phyloP scores from a whole-genome alignment of 2,113 vertebrate genomes.

The Actenoides hombroni region DNA sequence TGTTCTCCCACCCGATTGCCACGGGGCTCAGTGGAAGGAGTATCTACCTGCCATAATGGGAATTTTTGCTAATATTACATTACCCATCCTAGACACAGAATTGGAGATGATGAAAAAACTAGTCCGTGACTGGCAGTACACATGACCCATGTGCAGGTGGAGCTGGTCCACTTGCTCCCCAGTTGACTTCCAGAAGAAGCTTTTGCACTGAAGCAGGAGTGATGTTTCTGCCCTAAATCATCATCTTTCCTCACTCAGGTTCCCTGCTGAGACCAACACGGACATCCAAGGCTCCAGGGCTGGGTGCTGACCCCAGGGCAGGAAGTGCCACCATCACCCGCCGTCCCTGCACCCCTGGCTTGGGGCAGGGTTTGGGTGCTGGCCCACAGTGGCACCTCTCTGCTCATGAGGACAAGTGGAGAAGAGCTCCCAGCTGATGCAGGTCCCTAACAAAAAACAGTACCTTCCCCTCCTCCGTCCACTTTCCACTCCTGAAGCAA shows the following conservation, averaged over 20 bases:
- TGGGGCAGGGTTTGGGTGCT: background rate
- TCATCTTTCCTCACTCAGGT: background rate
- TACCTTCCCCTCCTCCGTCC: background rate
- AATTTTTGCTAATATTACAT: background rate
- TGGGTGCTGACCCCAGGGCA: background rate
- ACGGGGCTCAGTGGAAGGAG: background rate
- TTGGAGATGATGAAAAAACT: background rate
- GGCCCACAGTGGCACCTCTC: background rate
- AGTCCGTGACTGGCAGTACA: background rate
- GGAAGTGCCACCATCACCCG: background rate
- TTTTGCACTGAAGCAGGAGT: background rate
- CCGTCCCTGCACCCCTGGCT: rapidly evolving
- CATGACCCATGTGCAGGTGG: background rate
- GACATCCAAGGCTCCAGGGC: background rate
- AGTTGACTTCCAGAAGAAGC: background rate
- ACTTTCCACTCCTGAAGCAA: conserved; percentile 52
- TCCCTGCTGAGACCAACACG: background rate
- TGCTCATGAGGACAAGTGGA: rapidly evolving
- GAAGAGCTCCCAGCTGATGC: background rate
- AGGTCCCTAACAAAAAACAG: conserved; percentile 9
- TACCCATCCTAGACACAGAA: rapidly evolving
- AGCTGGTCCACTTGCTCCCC: background rate
- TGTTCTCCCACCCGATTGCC: background rate
- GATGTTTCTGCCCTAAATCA: background rate
- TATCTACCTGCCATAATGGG: background rate